phyloP scores from a whole-genome alignment of 2,113 vertebrate genomes.

The Todiramphus saurophagus region DNA sequence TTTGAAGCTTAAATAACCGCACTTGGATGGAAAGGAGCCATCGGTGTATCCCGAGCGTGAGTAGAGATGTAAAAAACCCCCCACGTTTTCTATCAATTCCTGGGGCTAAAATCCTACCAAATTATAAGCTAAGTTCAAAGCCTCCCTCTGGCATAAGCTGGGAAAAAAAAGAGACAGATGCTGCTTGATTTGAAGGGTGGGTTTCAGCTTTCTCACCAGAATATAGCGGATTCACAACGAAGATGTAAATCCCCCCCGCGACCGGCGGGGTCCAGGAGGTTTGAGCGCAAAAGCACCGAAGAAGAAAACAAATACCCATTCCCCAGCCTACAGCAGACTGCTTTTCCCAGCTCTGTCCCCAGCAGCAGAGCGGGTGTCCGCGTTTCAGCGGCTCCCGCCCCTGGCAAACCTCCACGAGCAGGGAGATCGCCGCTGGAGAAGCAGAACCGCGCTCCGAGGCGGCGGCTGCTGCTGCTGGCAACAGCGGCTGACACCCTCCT shows the following conservation, averaged over 20 bases:
- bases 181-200: rapidly evolving
- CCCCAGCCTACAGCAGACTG: neutral
- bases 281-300: neutral
- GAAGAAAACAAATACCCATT: neutral
- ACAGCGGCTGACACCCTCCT: neutral
- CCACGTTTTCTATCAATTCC: neutral
- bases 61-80: neutral
- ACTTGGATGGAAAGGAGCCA: neutral
- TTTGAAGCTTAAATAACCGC: neutral
- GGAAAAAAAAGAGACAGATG: neutral
- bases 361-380: neutral
- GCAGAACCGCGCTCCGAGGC: neutral
- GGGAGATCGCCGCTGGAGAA: neutral
- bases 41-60: neutral
- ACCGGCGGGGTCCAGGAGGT: neutral
- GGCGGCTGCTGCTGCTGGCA: rapidly evolving
- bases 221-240: rapidly evolving
- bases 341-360: neutral
- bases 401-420: neutral
- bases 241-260: neutral
- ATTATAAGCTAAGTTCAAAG: neutral
- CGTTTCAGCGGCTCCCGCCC: neutral
- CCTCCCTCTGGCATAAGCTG: no score
- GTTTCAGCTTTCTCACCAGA: neutral
- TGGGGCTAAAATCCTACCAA: neutral